A percentile compares a stretch with the other conserved stretches of the same genome.
These are phyloP conservation scores for Campopleginae sp. DNA, from an alignment of 2,888 invertebrate genomes.

Conservation along the genomic window DNA sequence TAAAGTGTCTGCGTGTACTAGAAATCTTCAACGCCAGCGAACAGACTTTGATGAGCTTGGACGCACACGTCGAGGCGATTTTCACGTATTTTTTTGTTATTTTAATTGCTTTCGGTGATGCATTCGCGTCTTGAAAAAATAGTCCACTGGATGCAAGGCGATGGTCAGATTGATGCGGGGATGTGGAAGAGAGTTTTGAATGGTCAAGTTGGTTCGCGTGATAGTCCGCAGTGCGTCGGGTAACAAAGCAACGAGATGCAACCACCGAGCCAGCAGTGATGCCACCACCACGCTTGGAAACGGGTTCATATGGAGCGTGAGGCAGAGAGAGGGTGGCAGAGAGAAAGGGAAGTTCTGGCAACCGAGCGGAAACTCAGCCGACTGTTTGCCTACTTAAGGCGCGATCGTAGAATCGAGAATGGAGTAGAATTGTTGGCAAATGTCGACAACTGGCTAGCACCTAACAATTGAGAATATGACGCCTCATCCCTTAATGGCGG, in stretches of 20 bases:
- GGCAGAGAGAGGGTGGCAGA: conserved; percentile 5
- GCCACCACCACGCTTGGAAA: conserved; percentile 20
- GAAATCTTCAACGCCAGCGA: background rate
- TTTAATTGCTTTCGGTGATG: background rate
- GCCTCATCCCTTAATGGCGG: conserved; percentile 46
- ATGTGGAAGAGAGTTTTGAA: background rate
- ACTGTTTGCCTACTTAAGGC: conserved; percentile 57
- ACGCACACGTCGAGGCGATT: background rate
- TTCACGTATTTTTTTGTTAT: background rate
- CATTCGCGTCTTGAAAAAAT: background rate
- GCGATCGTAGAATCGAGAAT: conserved; percentile 54
- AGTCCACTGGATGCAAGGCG: background rate
- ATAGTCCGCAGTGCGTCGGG: conserved; percentile 68
- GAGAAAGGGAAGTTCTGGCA: conserved; percentile 48
- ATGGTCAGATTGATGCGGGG: background rate
- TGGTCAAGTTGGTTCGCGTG: conserved; percentile 63
- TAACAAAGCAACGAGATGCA: conserved; percentile 47
- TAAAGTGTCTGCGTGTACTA: too few relatives aligned
- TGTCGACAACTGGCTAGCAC: conserved; percentile 42
- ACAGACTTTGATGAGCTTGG: background rate
- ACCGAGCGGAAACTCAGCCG: conserved; percentile 45
- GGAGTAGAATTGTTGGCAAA: conserved; percentile 54
- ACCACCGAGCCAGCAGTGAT: conserved; percentile 18
- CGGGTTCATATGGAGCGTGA: background rate
- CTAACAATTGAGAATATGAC: conserved; percentile 59